Conservation (phyloP, 2,113 vertebrate genomes). For the Xiphophorus maculatus region DNA sequence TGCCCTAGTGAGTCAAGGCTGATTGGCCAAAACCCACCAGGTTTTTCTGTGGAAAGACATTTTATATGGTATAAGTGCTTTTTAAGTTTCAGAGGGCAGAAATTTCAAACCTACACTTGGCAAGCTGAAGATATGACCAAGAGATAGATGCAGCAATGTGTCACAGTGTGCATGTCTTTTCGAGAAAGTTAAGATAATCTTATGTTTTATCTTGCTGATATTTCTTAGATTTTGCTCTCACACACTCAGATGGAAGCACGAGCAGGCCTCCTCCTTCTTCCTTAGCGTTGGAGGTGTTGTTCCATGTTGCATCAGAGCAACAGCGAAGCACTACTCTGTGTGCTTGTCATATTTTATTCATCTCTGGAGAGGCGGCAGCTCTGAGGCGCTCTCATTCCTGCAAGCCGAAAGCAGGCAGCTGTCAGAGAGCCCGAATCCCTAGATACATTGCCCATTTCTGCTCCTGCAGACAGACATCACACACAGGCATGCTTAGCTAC, state of each 20-base stretch:
- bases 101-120: conserved; percentile 4
- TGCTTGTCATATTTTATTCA: conserved; percentile 78
- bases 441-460: conserved; percentile 49
- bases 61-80: background rate
- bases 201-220: background rate
- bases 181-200: background rate
- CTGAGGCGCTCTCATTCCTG: conserved; percentile 51
- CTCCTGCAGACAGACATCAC: conserved; percentile 13
- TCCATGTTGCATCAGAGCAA: conserved; percentile 64
- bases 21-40: too few species aligned
- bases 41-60: conserved; percentile 10
- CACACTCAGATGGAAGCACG: conserved; percentile 1
- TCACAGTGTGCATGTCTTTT: conserved; percentile 6
- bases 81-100: conserved; percentile 1
- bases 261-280: conserved; percentile 22
- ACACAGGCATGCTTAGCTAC: conserved; percentile 19
- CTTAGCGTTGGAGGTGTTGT: conserved; percentile 50
- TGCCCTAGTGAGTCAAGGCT: conserved; percentile 1
- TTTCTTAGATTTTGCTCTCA: conserved; percentile 28
- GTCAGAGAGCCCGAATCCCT: conserved; percentile 62
- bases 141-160: conserved; percentile 1
- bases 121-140: conserved; percentile 13
- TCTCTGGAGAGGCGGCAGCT: conserved; percentile 53
- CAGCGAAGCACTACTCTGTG: conserved; percentile 50
- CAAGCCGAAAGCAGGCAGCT: conserved; percentile 59